Evolutionary conservation across 2,113 vertebrate species (phyloP).

Genomic region (Burhinus bistriatus): DNA sequence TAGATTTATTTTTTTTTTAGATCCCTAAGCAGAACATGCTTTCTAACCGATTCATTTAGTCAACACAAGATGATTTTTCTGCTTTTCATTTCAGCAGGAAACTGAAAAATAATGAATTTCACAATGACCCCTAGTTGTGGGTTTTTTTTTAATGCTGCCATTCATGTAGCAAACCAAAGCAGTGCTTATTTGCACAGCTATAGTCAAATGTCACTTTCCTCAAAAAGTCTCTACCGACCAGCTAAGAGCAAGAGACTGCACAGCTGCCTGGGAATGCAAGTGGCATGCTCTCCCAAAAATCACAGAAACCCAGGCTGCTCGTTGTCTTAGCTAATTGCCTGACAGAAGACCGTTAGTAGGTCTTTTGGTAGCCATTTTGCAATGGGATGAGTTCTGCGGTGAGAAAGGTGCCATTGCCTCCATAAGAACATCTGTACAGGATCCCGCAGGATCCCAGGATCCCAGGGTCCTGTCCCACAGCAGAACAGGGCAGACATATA

Average conservation of each 20-base stretch:
- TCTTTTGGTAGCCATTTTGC: background rate
- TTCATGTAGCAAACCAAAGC: background rate
- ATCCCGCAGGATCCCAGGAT: background rate
- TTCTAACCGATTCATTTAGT: constrained; percentile 30
- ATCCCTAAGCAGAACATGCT: constrained; percentile 11
- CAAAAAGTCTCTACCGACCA: background rate
- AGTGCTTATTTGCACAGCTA: background rate
- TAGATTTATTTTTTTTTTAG: background rate
- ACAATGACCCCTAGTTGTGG: background rate
- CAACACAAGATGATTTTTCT: constrained; percentile 20
- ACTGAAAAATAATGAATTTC: constrained; percentile 1
- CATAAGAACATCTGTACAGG: background rate
- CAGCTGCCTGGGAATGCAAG: background rate
- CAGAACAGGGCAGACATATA: background rate
- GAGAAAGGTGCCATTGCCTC: background rate
- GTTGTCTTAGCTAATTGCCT: background rate
- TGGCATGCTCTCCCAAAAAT: background rate
- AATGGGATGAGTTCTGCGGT: background rate
- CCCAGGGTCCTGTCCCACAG: background rate
- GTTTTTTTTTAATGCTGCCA: background rate
- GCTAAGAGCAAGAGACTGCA: background rate
- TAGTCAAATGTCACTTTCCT: background rate
- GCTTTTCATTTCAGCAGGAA: constrained; percentile 34
- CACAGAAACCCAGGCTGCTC: background rate
- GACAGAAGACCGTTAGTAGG: background rate